These are phyloP conservation scores for Plutella xylostella DNA, from an alignment of 2,888 invertebrate species.

Conservation along the genomic window DNA sequence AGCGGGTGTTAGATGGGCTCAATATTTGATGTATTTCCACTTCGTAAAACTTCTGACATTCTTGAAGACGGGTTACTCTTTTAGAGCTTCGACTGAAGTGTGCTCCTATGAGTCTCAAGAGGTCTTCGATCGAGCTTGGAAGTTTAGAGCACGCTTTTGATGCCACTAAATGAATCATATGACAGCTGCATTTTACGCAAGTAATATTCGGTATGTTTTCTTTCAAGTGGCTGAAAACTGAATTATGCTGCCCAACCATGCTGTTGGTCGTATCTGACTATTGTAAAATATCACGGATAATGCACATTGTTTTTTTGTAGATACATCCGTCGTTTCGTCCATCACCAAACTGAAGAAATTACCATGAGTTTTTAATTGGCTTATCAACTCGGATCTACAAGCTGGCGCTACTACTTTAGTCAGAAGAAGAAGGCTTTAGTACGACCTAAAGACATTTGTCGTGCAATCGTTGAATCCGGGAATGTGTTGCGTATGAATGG, in stretches of 20 bases:
- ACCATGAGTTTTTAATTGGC: background rate
- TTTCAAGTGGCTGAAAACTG: constrained; percentile 21
- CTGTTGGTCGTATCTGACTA: constrained; percentile 26
- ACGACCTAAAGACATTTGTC: background rate
- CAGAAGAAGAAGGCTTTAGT: background rate
- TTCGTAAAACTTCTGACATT: constrained; percentile 8
- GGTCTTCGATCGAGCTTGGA: background rate
- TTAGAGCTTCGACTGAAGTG: constrained; percentile 14
- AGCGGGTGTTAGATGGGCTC: background rate
- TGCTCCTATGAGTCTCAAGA: constrained; percentile 17
- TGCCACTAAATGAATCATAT: constrained; percentile 24
- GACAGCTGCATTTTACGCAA: constrained; percentile 26
- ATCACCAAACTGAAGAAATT: background rate
- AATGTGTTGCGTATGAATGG: background rate
- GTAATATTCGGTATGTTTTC: constrained; percentile 21
- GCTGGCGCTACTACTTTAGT: background rate
- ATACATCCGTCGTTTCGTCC: background rate
- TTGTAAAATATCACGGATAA: constrained; percentile 4
- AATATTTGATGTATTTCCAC: constrained; percentile 2
- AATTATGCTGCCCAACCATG: constrained; percentile 25
- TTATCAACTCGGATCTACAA: background rate
- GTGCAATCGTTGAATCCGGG: background rate
- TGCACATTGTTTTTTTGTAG: background rate
- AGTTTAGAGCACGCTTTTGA: constrained; percentile 26
- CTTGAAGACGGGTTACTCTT: constrained; percentile 11